These are phyloP conservation scores for Perithous albicinctus DNA, from an alignment of 2,888 invertebrate species.

Conservation along the genomic window DNA sequence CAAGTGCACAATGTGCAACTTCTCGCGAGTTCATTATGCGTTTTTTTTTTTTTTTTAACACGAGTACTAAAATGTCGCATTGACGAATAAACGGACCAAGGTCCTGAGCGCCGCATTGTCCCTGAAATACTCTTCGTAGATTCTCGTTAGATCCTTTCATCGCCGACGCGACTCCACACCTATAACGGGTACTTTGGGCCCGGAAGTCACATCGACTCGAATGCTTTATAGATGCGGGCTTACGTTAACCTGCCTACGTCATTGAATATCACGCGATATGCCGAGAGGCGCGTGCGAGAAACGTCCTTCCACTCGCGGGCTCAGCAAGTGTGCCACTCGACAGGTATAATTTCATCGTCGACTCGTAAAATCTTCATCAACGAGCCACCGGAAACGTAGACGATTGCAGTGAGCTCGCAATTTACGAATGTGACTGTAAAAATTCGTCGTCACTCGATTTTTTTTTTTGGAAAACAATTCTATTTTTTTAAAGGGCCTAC, in stretches of 20 bases:
- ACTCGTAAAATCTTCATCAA: background rate
- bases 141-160: too few species aligned
- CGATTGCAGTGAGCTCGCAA: background rate
- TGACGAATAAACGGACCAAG: slow-evolving; percentile 3
- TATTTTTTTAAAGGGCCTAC: too few species aligned
- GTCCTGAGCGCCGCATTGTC: slow-evolving; percentile 19
- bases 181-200: background rate
- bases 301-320: slow-evolving; percentile 15
- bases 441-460: background rate
- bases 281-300: background rate
- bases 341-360: slow-evolving; percentile 24
- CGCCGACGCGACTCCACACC: background rate
- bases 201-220: slow-evolving; percentile 26
- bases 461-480: too few species aligned
- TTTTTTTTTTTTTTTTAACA: slow-evolving; percentile 20
- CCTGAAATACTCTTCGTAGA: slow-evolving; percentile 26
- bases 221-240: background rate
- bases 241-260: slow-evolving; percentile 16
- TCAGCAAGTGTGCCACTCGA: background rate
- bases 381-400: background rate
- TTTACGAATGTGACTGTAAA: background rate
- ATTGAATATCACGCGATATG: slow-evolving; percentile 40
- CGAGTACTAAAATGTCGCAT: background rate
- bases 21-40: background rate
- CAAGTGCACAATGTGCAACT: slow-evolving; percentile 18